Percentiles rank a stretch among this genome's conserved stretches.
These are phyloP conservation scores for Aurelia coerulea DNA, from an alignment of 30 jellyfish, hydroid and myxozoan species.

Conservation along the genomic window DNA sequence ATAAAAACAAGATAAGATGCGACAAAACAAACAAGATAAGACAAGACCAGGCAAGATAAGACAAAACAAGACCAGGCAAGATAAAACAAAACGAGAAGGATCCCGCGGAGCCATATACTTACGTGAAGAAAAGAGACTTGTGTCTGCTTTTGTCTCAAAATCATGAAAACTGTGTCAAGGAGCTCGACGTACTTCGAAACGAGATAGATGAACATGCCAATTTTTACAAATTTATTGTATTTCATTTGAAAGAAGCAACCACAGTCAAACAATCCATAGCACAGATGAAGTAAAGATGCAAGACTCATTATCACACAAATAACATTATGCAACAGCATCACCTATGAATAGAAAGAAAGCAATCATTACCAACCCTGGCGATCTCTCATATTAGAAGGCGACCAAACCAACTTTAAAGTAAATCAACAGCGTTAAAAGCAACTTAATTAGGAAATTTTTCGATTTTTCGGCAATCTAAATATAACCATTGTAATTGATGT, in stretches of 20 bases:
- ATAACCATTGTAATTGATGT: no score
- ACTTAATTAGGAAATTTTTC: no score
- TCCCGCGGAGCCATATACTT: slow-evolving; percentile 12
- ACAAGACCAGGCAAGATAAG: no score
- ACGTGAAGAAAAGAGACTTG: slow-evolving; percentile 89
- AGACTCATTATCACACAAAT: slow-evolving; percentile 72
- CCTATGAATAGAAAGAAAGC: slow-evolving; percentile 30
- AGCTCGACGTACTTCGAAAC: slow-evolving; percentile 85
- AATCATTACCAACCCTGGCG: no score
- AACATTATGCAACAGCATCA: slow-evolving; percentile 70
- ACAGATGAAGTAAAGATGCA: slow-evolving; percentile 22
- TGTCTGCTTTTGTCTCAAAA: slow-evolving; percentile 83
- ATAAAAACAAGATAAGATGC: no score
- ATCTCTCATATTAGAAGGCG: no score
- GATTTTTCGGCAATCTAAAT: no score
- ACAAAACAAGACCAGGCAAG: no score
- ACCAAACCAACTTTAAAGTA: no score
- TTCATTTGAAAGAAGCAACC: slow-evolving; percentile 63
- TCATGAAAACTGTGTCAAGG: slow-evolving; percentile 90
- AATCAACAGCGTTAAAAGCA: no score
- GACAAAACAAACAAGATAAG: no score
- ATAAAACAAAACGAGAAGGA: no score
- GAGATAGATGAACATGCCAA: slow-evolving; percentile 64
- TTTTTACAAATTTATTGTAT: slow-evolving; percentile 25
- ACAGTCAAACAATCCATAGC: slow-evolving; percentile 59